phyloP scores from a whole-genome alignment of 1,140 invertebrate genomes.

The Aphis craccivora region DNA sequence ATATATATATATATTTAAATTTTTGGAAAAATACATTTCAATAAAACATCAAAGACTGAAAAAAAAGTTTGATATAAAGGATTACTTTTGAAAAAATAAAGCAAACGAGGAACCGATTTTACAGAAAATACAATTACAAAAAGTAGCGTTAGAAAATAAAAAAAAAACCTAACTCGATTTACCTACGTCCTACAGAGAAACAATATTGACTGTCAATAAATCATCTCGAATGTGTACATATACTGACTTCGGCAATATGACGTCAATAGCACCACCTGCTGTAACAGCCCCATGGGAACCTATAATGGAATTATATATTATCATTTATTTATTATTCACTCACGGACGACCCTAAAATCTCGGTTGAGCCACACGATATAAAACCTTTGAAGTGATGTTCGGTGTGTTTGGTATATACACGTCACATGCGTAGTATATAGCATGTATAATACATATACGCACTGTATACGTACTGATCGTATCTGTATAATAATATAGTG shows the following conservation, averaged over 20 bases:
- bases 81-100: neutral
- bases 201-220: conserved; percentile 8
- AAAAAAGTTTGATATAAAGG: neutral
- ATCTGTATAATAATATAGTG: neutral
- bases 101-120: neutral
- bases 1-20: neutral
- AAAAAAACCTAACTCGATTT: neutral
- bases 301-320: neutral
- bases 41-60: neutral
- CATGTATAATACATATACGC: neutral
- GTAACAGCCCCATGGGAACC: neutral
- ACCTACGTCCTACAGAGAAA: neutral
- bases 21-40: neutral
- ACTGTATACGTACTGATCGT: neutral
- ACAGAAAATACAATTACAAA: neutral
- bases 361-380: neutral
- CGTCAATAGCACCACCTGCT: neutral
- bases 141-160: neutral
- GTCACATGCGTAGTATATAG: no score
- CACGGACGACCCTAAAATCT: neutral
- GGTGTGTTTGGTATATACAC: no score
- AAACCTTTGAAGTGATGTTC: neutral
- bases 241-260: neutral
- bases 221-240: neutral
- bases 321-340: neutral